These are phyloP conservation scores for Pogonocichla stellata DNA, from an alignment of 2,113 vertebrate genomes.

Conservation along the genomic window DNA sequence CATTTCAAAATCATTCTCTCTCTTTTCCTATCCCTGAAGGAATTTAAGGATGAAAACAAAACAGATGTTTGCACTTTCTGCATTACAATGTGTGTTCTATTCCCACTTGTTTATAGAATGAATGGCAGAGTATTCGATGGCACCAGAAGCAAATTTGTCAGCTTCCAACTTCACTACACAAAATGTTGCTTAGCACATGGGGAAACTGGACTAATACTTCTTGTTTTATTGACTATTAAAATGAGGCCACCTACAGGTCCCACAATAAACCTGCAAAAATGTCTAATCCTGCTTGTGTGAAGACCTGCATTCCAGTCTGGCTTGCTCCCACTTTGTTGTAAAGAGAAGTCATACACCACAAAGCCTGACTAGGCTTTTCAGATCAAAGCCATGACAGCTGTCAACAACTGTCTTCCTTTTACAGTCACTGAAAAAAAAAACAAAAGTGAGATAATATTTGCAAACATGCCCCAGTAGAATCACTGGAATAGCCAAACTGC, in stretches of 20 bases:
- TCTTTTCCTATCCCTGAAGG: not conserved
- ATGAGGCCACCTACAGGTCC: slow-evolving; percentile 42
- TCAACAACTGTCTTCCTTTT: not conserved
- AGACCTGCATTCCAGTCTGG: not conserved
- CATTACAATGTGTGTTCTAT: not conserved
- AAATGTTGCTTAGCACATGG: not conserved
- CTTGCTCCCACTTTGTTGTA: not conserved
- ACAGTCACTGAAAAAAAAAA: not conserved
- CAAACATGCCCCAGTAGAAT: not conserved
- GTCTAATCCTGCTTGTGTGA: not conserved
- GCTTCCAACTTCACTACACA: not conserved
- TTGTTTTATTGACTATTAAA: slow-evolving; percentile 47
- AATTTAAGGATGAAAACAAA: not conserved
- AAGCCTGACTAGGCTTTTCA: not conserved
- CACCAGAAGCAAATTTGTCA: not conserved
- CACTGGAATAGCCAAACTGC: not conserved
- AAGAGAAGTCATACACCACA: not conserved
- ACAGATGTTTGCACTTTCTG: not conserved
- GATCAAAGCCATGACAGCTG: not conserved
- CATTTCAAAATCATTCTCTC: not conserved
- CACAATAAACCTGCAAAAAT: slow-evolving; percentile 19
- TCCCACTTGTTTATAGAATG: not conserved
- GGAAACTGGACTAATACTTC: not conserved
- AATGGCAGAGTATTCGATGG: not conserved
- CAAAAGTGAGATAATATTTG: not conserved